phyloP scores from a whole-genome alignment of 2,113 vertebrate genomes.

The Notarius quadriscutis region DNA sequence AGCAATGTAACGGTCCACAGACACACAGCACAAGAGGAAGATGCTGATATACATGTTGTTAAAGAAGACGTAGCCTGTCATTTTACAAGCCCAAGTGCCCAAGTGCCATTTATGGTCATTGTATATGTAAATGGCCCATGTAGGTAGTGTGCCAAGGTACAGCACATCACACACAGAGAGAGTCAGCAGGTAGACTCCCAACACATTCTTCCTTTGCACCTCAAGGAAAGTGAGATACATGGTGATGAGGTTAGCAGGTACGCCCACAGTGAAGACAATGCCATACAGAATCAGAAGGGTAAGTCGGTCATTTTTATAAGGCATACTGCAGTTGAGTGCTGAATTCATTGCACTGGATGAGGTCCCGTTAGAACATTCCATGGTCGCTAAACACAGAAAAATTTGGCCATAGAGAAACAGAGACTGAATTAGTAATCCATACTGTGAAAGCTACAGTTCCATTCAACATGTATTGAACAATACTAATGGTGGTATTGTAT shows the following conservation, averaged over 20 bases:
- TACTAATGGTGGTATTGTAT: background rate
- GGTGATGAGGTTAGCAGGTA: slow-evolving; percentile 82
- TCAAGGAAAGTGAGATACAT: slow-evolving; percentile 71
- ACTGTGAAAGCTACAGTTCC: background rate
- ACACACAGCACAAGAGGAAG: slow-evolving; percentile 84
- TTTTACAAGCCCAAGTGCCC: slow-evolving; percentile 70
- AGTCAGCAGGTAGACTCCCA: slow-evolving; percentile 82
- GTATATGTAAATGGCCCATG: slow-evolving; percentile 80
- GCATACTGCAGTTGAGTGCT: slow-evolving; percentile 42
- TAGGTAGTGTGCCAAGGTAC: slow-evolving; percentile 80
- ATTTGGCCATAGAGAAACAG: background rate
- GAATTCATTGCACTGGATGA: background rate
- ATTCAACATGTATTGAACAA: background rate
- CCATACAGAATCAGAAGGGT: slow-evolving; percentile 76
- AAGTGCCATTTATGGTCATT: slow-evolving; percentile 73
- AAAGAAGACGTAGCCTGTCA: slow-evolving; percentile 86
- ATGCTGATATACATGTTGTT: slow-evolving; percentile 95
- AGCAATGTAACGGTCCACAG: slow-evolving; percentile 82
- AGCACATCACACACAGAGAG: slow-evolving; percentile 84
- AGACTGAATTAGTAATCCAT: background rate
- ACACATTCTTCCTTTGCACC: slow-evolving; percentile 72
- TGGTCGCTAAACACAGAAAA: slow-evolving; percentile 14
- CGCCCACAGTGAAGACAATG: slow-evolving; percentile 68
- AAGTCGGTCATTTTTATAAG: slow-evolving; percentile 58
- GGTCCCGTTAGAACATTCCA: background rate